Evolutionary conservation across 2,888 invertebrate species (phyloP), one percentile per base, ranked within the genome.

Genomic region (Ectemnius continuus): DNA sequence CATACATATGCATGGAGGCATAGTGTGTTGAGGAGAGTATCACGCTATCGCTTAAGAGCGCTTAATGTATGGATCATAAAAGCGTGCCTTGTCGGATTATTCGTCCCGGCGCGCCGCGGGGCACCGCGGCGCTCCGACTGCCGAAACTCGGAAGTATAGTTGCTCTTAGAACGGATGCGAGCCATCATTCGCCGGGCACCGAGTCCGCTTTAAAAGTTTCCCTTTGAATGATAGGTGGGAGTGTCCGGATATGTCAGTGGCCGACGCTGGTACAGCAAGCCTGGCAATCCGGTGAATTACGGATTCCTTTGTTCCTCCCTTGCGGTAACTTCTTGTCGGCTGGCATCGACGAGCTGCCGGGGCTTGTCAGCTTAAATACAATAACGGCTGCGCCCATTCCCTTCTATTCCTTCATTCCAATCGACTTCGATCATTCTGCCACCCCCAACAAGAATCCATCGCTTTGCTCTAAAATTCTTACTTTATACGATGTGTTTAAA

Each of bases 211-310:
- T 36, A 75, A 76, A 79, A 79, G 73, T 60, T 73, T 76, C 70
- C 56, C 59, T 59, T 73, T 73, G 79, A 79, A 79, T 76, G 79
- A 79, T 79, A 79, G 79, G 79, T 78, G 68, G 79, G 79, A 76
- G 79, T 71, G 79, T 62, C 79, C 71, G 79, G 79, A 79, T 73
- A 79, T 73, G 69, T 65, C 36, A 36, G 36, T 73, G 69, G 72
- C 36, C 36, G 36, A 36, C 11, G 11, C 6, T 36, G 36, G 36
- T 36, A 36, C 36, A 66, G 23, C 75, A 46, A 23, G 56, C 56
- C 52, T 52, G 63, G 59, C 73, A 73, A 73, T 71, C 36, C 36
- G 11, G 65, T 79, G 71, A 79, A 79, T 79, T 73, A 79, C 79
- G 76, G 71, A 79, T 79, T 76, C 79, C 78, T 79, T 79, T 73